A percentile compares a stretch with the other conserved stretches of the same genome.
These are phyloP conservation scores for Notamacropus eugenii DNA, from an alignment of 2,797 vertebrate genomes.

Conservation along the genomic window DNA sequence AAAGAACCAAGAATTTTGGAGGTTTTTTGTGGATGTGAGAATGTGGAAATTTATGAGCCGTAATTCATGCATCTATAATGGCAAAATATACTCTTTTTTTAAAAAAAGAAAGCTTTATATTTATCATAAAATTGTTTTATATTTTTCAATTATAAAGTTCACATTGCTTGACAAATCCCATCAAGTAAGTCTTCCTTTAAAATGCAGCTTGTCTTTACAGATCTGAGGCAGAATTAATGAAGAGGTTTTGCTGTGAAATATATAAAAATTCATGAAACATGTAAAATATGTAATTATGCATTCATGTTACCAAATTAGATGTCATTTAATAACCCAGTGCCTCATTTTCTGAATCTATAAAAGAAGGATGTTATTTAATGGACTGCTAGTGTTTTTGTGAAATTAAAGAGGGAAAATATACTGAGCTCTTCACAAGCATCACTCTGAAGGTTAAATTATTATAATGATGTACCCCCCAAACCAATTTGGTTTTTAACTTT, in stretches of 20 bases:
- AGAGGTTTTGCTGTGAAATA: not conserved
- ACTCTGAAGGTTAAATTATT: not conserved
- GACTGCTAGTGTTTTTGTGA: not conserved
- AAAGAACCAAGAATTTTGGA: not conserved
- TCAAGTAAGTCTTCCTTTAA: constrained; percentile 17
- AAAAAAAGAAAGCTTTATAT: not conserved
- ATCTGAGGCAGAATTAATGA: not conserved
- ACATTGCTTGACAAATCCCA: not conserved
- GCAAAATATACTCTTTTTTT: not conserved
- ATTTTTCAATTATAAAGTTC: constrained; percentile 5
- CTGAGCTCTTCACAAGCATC: not conserved
- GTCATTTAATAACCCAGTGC: not conserved
- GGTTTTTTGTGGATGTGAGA: not conserved
- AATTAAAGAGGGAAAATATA: not conserved
- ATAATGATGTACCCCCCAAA: not conserved
- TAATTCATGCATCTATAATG: not conserved
- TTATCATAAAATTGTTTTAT: not conserved
- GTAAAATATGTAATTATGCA: not conserved
- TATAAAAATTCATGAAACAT: not conserved
- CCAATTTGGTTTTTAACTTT: not conserved
- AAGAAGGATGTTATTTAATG: not conserved
- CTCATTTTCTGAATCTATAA: not conserved
- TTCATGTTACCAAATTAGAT: not conserved
- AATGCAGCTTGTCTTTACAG: not conserved
- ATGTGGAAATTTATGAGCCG: not conserved